Conservation (phyloP, 2,888 invertebrate genomes). For the Melieria crassipennis region DNA sequence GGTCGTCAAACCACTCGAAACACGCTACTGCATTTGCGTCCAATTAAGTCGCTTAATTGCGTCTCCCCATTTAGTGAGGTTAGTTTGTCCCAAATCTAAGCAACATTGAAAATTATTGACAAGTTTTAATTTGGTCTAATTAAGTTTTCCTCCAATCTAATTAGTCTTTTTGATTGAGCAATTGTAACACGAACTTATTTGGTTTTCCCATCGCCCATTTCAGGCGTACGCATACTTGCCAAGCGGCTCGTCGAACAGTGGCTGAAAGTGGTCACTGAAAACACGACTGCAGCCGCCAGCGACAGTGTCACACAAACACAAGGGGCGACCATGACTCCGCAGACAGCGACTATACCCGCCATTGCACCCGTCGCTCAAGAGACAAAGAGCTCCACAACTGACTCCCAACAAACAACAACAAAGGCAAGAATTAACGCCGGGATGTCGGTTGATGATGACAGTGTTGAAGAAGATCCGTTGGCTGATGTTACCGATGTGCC, state of each 20-base stretch:
- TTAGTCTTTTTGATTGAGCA: too few relatives aligned
- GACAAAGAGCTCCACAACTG: slow-evolving; percentile 3
- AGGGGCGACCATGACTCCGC: background rate
- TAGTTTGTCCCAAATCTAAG: too few relatives aligned
- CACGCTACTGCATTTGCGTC: too few relatives aligned
- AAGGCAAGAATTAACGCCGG: slow-evolving; percentile 25
- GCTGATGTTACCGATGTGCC: slow-evolving; percentile 43
- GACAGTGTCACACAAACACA: slow-evolving; percentile 1
- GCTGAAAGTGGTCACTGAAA: slow-evolving; percentile 88
- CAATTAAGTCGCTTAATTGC: too few relatives aligned
- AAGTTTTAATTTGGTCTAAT: too few relatives aligned
- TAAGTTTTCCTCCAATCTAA: too few relatives aligned
- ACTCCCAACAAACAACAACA: background rate
- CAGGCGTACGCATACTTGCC: slow-evolving; percentile 81
- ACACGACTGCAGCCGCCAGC: slow-evolving; percentile 63
- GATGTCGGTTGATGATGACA: slow-evolving; percentile 26
- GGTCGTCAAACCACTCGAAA: too few relatives aligned
- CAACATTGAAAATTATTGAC: too few relatives aligned
- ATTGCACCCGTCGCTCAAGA: slow-evolving; percentile 26
- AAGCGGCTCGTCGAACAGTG: slow-evolving; percentile 87
- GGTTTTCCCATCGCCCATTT: slow-evolving; percentile 40
- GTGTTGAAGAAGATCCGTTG: slow-evolving; percentile 44
- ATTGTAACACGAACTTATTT: too few relatives aligned
- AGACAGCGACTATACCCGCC: slow-evolving; percentile 25
- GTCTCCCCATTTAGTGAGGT: too few relatives aligned